Evolutionary conservation across 2,797 vertebrate genomes (phyloP).

Genomic region (Falco columbarius): DNA sequence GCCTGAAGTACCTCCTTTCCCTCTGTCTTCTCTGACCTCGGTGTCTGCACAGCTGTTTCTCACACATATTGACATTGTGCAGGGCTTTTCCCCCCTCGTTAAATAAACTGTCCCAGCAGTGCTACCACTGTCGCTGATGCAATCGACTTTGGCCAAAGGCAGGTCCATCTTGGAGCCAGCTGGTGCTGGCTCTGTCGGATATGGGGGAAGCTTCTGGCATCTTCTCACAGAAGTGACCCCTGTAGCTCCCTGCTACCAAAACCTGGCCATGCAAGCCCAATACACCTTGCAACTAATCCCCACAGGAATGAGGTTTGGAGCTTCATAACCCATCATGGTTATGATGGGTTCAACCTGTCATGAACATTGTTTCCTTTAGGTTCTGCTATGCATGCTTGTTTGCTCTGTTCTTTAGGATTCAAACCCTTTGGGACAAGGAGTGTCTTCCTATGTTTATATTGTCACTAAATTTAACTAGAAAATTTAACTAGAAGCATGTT

Average conservation of each 20-base stretch:
- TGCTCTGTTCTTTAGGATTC: neutral
- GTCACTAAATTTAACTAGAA: neutral
- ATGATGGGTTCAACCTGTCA: neutral
- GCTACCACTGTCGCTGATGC: neutral
- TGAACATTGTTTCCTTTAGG: neutral
- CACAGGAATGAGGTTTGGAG: neutral
- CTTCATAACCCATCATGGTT: no score
- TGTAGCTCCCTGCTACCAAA: neutral
- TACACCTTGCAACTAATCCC: neutral
- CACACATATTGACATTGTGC: neutral
- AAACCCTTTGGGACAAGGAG: neutral
- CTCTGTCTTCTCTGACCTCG: neutral
- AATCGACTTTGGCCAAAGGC: accelerated
- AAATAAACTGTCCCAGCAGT: no score
- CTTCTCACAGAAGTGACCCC: neutral
- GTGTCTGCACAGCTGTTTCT: neutral
- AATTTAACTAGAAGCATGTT: neutral
- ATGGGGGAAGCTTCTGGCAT: neutral
- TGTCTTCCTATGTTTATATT: neutral
- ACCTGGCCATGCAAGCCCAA: neutral
- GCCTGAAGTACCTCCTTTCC: neutral
- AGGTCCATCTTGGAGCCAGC: accelerated
- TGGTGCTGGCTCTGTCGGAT: neutral
- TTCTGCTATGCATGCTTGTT: neutral
- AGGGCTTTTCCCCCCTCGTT: neutral